Evolutionary conservation across 1,140 invertebrate genomes (phyloP).

Genomic region (Paraescarpia echinospica): DNA sequence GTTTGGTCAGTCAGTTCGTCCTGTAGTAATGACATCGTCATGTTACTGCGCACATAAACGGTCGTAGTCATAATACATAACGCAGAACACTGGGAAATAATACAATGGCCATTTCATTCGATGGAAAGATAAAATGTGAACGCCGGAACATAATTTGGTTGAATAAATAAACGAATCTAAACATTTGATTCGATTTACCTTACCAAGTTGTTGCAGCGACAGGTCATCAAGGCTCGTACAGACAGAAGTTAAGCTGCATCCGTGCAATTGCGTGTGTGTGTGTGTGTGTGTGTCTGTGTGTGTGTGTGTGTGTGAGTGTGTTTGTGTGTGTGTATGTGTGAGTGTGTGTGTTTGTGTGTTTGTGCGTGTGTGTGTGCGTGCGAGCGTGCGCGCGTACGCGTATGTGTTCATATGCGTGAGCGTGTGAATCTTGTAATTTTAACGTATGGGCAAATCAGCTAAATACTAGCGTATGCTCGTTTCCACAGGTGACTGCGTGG

Average conservation of each 20-base stretch:
- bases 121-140: background rate
- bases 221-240: background rate
- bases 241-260: background rate
- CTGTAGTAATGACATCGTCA: too few relatives aligned
- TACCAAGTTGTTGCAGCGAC: background rate
- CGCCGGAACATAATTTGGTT: background rate
- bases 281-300: background rate
- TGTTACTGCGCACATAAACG: too few relatives aligned
- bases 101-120: background rate
- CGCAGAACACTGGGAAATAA: background rate
- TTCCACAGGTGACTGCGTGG: background rate
- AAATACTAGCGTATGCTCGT: background rate
- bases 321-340: background rate
- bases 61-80: too few relatives aligned
- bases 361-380: background rate
- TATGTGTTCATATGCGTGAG: background rate
- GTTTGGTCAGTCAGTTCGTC: too few relatives aligned
- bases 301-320: background rate
- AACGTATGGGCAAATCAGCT: background rate
- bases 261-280: background rate
- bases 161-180: background rate
- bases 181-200: background rate
- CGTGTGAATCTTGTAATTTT: background rate
- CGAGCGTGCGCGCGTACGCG: too few relatives aligned
- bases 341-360: background rate